Percentiles rank a stretch among this genome's conserved stretches.
Evolutionary conservation across 2,797 vertebrate species (phyloP).

Genomic region (Acropternis orthonyx): DNA sequence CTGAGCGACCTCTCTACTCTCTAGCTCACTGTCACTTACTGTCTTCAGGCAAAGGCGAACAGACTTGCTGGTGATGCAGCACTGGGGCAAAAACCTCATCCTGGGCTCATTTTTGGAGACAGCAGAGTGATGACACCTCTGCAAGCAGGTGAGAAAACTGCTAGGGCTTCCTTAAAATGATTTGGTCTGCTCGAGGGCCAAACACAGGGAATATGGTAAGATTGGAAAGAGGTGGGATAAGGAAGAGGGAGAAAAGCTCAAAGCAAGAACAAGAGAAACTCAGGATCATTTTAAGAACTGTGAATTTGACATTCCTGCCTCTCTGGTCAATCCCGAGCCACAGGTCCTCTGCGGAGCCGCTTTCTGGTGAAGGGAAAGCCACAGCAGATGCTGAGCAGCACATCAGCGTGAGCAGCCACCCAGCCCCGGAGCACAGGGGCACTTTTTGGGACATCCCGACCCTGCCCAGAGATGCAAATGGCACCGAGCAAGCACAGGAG

Average conservation of each 20-base stretch:
- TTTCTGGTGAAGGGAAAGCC: not conserved
- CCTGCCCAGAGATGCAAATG: not conserved
- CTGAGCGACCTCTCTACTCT: rapidly evolving
- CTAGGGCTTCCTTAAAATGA: rapidly evolving
- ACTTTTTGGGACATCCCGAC: not conserved
- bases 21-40: rapidly evolving
- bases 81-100: not conserved
- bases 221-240: rapidly evolving
- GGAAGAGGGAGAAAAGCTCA: not conserved
- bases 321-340: rapidly evolving
- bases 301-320: not conserved
- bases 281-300: not conserved
- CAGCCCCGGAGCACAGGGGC: rapidly evolving
- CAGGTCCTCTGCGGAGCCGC: rapidly evolving
- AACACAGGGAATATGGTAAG: not conserved
- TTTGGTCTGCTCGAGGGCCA: not conserved
- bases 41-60: not conserved
- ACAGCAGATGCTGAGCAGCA: rapidly evolving
- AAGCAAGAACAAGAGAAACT: not conserved
- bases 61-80: not conserved
- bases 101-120: not conserved
- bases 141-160: not conserved
- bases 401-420: rapidly evolving
- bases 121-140: rapidly evolving
- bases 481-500: not conserved